Conservation (phyloP, 2,797 vertebrate genomes). For the Cryptoblepharus egeriae region DNA sequence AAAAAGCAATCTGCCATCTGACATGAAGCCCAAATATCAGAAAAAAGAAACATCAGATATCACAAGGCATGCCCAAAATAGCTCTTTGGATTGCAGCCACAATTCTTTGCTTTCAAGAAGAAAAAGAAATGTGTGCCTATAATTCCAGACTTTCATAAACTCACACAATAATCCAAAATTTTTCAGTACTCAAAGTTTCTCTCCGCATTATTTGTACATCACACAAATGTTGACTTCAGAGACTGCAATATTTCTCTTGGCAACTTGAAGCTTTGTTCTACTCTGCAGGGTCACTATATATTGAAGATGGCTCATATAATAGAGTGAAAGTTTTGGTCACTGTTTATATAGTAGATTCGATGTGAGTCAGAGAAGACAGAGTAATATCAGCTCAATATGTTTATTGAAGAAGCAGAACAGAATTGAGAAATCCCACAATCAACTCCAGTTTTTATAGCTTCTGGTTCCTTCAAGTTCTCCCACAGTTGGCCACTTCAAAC, state of each 20-base stretch:
- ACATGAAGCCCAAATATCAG: neutral
- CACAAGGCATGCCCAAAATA: neutral
- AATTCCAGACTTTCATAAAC: neutral
- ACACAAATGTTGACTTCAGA: neutral
- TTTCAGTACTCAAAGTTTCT: neutral
- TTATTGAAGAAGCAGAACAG: too few species aligned
- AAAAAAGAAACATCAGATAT: neutral
- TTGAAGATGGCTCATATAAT: neutral
- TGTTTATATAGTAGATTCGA: too few species aligned
- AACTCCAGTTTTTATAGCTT: too few species aligned
- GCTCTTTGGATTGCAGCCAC: slow-evolving; percentile 2
- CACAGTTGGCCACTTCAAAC: too few species aligned
- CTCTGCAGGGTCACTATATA: neutral
- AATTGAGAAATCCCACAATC: too few species aligned
- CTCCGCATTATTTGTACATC: neutral
- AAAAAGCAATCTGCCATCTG: neutral
- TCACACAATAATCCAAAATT: neutral
- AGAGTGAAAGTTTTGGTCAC: neutral
- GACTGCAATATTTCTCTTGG: neutral
- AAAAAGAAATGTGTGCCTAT: neutral
- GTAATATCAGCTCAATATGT: too few species aligned
- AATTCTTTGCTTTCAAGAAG: neutral
- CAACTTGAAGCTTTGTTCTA: neutral
- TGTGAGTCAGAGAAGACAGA: too few species aligned
- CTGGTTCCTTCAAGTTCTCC: too few species aligned